These are phyloP conservation scores for Brenthis daphne DNA, from an alignment of 2,888 invertebrate genomes.

Conservation along the genomic window DNA sequence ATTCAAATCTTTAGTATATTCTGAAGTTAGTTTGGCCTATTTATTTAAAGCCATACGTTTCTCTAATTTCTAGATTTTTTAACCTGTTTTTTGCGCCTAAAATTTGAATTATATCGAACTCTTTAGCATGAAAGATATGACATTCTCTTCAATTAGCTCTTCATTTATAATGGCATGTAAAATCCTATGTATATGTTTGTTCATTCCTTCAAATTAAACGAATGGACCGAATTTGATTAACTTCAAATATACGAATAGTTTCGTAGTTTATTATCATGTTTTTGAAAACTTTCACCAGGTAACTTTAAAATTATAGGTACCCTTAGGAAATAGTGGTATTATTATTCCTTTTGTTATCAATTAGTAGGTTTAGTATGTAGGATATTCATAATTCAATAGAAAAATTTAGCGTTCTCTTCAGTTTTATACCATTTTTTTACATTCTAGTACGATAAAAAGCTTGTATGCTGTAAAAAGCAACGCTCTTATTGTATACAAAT, in stretches of 20 bases:
- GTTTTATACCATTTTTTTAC: background rate
- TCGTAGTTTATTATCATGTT: background rate
- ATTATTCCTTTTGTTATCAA: background rate
- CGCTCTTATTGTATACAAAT: background rate
- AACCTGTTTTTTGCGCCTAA: no score
- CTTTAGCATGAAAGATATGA: constrained; percentile 3
- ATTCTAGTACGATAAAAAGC: background rate
- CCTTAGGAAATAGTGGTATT: background rate
- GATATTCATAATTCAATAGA: background rate
- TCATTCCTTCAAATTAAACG: constrained; percentile 30
- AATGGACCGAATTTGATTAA: constrained; percentile 42
- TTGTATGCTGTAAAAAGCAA: constrained; percentile 2
- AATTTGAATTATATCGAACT: no score
- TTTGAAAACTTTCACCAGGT: background rate
- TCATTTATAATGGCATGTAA: constrained; percentile 26
- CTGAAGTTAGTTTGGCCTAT: no score
- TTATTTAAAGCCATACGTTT: no score
- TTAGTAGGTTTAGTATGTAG: background rate
- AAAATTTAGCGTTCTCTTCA: background rate
- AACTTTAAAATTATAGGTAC: background rate
- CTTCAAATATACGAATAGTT: constrained; percentile 2
- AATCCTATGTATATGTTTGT: constrained; percentile 24
- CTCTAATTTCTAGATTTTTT: no score
- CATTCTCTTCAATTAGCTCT: background rate
- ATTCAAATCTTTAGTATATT: no score